A percentile compares a stretch with the other conserved stretches of the same genome.
Evolutionary conservation across 2,888 invertebrate genomes (phyloP).

Genomic region (Agonopterix heracliana): DNA sequence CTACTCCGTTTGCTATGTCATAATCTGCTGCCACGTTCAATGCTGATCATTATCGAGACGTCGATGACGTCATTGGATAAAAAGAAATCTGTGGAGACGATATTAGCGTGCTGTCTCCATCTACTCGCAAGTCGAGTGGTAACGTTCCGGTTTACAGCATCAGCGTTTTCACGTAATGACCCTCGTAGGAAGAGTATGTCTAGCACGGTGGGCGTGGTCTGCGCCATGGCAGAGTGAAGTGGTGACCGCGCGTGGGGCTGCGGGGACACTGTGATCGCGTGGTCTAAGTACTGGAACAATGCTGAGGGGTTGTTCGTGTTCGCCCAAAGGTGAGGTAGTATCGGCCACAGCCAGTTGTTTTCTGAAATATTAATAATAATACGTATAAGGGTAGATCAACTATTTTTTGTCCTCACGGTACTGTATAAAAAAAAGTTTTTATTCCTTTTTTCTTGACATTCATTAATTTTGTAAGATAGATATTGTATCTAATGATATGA

Average conservation of each 20-base stretch:
- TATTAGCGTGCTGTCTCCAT: slow-evolving; percentile 82
- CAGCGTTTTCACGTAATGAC: slow-evolving; percentile 79
- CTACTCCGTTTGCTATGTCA: slow-evolving; percentile 49
- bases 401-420: too few relatives aligned
- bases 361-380: slow-evolving; percentile 48
- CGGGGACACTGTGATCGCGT: slow-evolving; percentile 52
- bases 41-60: slow-evolving; percentile 74
- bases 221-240: slow-evolving; percentile 82
- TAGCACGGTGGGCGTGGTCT: slow-evolving; percentile 80
- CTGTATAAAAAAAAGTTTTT: too few relatives aligned
- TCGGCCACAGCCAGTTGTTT: slow-evolving; percentile 78
- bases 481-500: too few relatives aligned
- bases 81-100: slow-evolving; percentile 85
- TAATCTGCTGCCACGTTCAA: slow-evolving; percentile 56
- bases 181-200: slow-evolving; percentile 78
- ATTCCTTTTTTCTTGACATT: too few relatives aligned
- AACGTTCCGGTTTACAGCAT: slow-evolving; percentile 81
- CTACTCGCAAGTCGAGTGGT: slow-evolving; percentile 80
- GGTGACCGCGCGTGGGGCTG: slow-evolving; percentile 60
- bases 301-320: slow-evolving; percentile 64
- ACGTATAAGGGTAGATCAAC: too few relatives aligned
- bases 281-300: slow-evolving; percentile 58
- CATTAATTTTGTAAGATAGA: too few relatives aligned
- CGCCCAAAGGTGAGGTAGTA: slow-evolving; percentile 80
- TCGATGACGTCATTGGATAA: slow-evolving; percentile 83